Conservation (phyloP, 2,797 vertebrate species). For the Coreius guichenoti region DNA sequence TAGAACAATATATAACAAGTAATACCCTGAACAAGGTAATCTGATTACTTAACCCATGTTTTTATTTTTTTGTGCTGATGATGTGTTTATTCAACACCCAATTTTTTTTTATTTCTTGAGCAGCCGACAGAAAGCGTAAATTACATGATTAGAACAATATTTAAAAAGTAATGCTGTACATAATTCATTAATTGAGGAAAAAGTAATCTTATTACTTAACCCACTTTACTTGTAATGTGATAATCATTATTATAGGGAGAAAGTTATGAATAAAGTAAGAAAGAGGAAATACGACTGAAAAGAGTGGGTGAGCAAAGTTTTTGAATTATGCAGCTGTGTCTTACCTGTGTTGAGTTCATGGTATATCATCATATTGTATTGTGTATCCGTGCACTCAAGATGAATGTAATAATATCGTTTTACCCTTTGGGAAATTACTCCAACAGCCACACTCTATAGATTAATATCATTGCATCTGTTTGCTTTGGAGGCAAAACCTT, state of each 20-base stretch:
- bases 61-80: no score
- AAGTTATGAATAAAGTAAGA: no score
- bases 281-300: neutral
- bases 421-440: conserved; percentile 58
- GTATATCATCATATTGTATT: conserved; percentile 46
- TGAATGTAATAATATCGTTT: conserved; percentile 56
- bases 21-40: no score
- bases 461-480: conserved; percentile 55
- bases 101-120: no score
- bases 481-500: conserved; percentile 44
- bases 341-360: conserved; percentile 20
- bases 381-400: conserved; percentile 42
- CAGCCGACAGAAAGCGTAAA: neutral
- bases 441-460: conserved; percentile 45
- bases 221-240: neutral
- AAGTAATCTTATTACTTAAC: neutral
- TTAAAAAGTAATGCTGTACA: neutral
- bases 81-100: no score
- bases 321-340: conserved; percentile 13
- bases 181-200: neutral
- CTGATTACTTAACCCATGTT: no score
- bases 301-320: neutral
- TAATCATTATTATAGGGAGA: neutral
- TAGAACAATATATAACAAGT: no score
- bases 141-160: neutral